Evolutionary conservation across 2,888 invertebrate species (phyloP).

Genomic region (Caenorhabditis plicata): DNA sequence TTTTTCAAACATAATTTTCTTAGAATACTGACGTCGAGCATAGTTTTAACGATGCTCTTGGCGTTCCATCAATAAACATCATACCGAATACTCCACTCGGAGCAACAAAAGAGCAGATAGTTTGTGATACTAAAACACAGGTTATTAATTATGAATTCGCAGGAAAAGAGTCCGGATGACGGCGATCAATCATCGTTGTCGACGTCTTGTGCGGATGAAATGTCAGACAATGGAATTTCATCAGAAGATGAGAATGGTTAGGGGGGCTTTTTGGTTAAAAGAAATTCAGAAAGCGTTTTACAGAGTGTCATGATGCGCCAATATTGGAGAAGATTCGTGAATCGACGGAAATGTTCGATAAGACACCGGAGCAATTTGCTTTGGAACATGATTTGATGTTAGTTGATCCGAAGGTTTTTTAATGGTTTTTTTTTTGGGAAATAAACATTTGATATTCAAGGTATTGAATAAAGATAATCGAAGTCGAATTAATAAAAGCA

Average conservation of each 20-base stretch:
- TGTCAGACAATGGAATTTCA: conserved; percentile 46
- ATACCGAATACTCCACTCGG: conserved; percentile 64
- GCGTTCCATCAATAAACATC: conserved; percentile 61
- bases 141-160: conserved; percentile 1
- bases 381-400: conserved; percentile 68
- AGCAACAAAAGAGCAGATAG: conserved; percentile 22
- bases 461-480: conserved; percentile 14
- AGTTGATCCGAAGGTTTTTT: conserved; percentile 63
- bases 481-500: conserved; percentile 11
- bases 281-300: no score
- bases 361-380: conserved; percentile 66
- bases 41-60: conserved; percentile 38
- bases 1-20: neutral
- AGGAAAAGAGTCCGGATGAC: conserved; percentile 5
- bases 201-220: conserved; percentile 64
- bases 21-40: conserved; percentile 13
- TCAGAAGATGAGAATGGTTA: conserved; percentile 38
- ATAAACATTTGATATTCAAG: no score
- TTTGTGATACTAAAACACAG: neutral
- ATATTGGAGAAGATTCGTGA: conserved; percentile 20
- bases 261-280: conserved; percentile 4
- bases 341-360: conserved; percentile 35
- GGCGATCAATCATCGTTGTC: conserved; percentile 47
- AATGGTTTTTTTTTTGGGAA: no score
- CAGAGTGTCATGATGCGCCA: neutral